These are phyloP conservation scores for Pampus argenteus DNA, from an alignment of 2,797 vertebrate species.

Conservation along the genomic window DNA sequence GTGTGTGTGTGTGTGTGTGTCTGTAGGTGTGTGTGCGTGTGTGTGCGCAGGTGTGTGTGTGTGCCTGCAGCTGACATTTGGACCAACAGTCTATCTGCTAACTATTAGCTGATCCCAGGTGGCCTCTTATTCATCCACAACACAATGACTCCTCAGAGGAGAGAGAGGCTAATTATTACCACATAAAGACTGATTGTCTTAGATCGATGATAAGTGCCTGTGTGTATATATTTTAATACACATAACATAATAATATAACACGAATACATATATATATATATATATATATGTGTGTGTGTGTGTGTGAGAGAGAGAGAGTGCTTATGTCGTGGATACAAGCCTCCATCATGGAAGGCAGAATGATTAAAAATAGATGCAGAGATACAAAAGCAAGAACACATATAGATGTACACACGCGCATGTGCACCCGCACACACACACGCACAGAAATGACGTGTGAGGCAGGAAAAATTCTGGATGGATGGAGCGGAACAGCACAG, in stretches of 20 bases:
- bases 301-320: slow-evolving; percentile 2
- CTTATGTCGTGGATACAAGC: slow-evolving; percentile 32
- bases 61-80: slow-evolving; percentile 72
- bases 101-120: slow-evolving; percentile 82
- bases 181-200: slow-evolving; percentile 67
- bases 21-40: slow-evolving; percentile 10
- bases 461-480: slow-evolving; percentile 68
- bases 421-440: slow-evolving; percentile 19
- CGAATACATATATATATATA: background rate
- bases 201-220: slow-evolving; percentile 49
- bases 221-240: background rate
- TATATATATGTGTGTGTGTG: background rate
- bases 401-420: slow-evolving; percentile 29
- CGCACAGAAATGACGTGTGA: slow-evolving; percentile 39
- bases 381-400: slow-evolving; percentile 24
- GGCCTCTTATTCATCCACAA: slow-evolving; percentile 76
- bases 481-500: slow-evolving; percentile 67
- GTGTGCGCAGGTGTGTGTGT: slow-evolving; percentile 18
- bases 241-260: too few relatives aligned
- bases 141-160: slow-evolving; percentile 78
- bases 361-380: slow-evolving; percentile 59
- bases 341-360: slow-evolving; percentile 39
- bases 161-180: slow-evolving; percentile 77
- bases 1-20: slow-evolving; percentile 10
- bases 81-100: slow-evolving; percentile 76